Evolutionary conservation across 1,140 invertebrate species (phyloP).

Genomic region (Centruroides sculpturatus): DNA sequence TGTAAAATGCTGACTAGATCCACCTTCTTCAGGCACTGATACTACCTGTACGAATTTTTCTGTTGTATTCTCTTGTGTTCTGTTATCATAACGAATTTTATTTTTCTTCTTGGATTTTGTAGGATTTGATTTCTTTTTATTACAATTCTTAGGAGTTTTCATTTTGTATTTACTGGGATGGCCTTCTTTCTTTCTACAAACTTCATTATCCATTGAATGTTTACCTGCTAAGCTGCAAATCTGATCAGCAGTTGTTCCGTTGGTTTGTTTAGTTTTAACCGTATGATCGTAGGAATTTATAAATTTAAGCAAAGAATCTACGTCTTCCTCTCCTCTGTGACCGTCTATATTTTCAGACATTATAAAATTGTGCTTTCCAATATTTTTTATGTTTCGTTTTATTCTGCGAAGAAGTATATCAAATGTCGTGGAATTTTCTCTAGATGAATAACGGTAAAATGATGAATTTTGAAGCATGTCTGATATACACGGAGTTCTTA

Average conservation of each 20-base stretch:
- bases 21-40: too few relatives aligned
- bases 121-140: too few relatives aligned
- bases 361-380: constrained; percentile 39
- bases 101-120: too few relatives aligned
- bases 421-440: not conserved
- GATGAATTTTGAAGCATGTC: too few relatives aligned
- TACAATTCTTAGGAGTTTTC: constrained; percentile 43
- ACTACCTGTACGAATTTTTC: too few relatives aligned
- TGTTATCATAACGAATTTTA: too few relatives aligned
- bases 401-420: constrained; percentile 16
- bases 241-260: constrained; percentile 16
- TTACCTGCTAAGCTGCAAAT: not conserved
- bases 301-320: constrained; percentile 38
- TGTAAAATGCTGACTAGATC: too few relatives aligned
- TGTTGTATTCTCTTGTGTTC: too few relatives aligned
- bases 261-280: constrained; percentile 18
- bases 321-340: constrained; percentile 43
- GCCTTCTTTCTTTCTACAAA: not conserved
- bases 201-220: not conserved
- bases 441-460: too few relatives aligned
- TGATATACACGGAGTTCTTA: too few relatives aligned
- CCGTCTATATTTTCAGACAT: constrained; percentile 47
- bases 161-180: constrained; percentile 44
- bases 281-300: constrained; percentile 31
- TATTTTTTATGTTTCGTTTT: constrained; percentile 35